A percentile compares a stretch with the other conserved stretches of the same genome.
phyloP scores from a whole-genome alignment of 2,888 invertebrate species.

The Noctuana brunneofusca region DNA sequence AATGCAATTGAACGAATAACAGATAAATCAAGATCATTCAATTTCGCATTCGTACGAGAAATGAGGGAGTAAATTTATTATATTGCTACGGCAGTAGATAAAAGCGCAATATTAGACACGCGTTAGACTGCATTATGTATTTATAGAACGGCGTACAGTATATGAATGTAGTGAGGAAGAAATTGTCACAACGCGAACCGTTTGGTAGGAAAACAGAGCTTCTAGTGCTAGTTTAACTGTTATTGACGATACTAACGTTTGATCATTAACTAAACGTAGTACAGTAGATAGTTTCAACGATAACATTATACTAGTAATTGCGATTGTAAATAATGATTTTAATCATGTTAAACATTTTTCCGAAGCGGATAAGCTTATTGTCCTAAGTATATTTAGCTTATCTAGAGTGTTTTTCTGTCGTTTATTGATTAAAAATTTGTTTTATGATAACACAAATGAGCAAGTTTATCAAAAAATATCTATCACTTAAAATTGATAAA shows the following conservation, averaged over 20 bases:
- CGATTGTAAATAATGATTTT: not conserved
- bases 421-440: too few species aligned
- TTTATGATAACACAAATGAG: not conserved
- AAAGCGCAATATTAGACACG: conserved; percentile 13
- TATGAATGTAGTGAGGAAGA: conserved; percentile 5
- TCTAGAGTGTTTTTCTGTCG: too few species aligned
- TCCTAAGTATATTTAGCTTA: too few species aligned
- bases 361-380: not conserved
- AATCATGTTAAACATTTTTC: not conserved
- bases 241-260: conserved; percentile 1
- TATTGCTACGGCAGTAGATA: conserved; percentile 3
- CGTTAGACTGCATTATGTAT: not conserved
- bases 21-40: conserved; percentile 13
- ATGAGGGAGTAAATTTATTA: conserved; percentile 4
- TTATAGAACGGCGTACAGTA: not conserved
- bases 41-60: conserved; percentile 10
- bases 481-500: not conserved
- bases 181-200: conserved; percentile 1
- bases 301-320: not conserved
- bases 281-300: not conserved
- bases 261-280: conserved; percentile 17
- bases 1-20: conserved; percentile 4
- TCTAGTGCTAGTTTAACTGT: conserved; percentile 24
- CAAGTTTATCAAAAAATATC: not conserved
- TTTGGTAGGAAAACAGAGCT: conserved; percentile 27